These are phyloP conservation scores for human (Homo sapiens) DNA, from an alignment of 2,113 vertebrate species.

Conservation along the genomic window GRCh38 chr16:69880501-69881000, in stretches of 20 bases:
- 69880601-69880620: neutral
- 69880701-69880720: neutral
- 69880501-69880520: neutral
- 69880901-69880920: neutral
- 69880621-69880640: neutral
- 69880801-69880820: neutral
- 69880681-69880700: neutral
- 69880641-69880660: neutral
- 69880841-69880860: neutral
- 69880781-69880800: neutral
- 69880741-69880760: neutral
- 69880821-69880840: neutral
- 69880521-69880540: neutral
- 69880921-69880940: conserved; percentile 36
- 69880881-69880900: neutral
- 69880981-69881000: conserved; percentile 31
- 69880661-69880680: neutral
- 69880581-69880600: neutral
- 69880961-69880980: conserved; percentile 53
- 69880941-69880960: neutral
- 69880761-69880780: neutral
- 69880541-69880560: neutral
- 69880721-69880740: neutral
- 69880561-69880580: neutral
- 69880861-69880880: neutral